These are phyloP conservation scores for Lumbricus terrestris DNA, from an alignment of 2,888 invertebrate species.

Conservation along the genomic window DNA sequence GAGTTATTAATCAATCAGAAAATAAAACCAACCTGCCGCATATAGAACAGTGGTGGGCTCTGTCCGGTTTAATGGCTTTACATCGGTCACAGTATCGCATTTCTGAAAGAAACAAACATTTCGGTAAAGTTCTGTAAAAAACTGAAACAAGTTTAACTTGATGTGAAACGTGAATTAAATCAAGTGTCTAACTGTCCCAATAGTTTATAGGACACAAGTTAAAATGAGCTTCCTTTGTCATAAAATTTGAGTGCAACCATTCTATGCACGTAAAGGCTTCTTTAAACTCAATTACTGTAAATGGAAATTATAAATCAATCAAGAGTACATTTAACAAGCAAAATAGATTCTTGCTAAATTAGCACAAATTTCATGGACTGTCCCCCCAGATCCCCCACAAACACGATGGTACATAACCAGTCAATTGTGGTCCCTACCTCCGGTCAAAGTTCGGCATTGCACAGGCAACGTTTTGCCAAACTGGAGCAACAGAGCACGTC, in stretches of 20 bases:
- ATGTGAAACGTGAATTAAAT: no score
- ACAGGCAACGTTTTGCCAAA: constrained; percentile 26
- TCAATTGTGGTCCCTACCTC: constrained; percentile 21
- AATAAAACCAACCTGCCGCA: constrained; percentile 69
- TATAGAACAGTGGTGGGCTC: constrained; percentile 96
- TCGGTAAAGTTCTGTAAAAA: not conserved
- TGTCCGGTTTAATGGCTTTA: constrained; percentile 90
- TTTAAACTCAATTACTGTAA: no score
- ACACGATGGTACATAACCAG: not conserved
- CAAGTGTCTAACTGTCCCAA: no score
- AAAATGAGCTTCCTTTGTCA: no score
- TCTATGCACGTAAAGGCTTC: no score
- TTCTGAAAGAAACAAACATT: constrained; percentile 27
- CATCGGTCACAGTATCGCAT: constrained; percentile 80
- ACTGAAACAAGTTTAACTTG: no score
- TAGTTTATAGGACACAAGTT: no score
- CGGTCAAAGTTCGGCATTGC: constrained; percentile 28
- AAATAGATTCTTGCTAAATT: no score
- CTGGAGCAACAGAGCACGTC: constrained; percentile 5
- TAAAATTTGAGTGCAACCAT: no score
- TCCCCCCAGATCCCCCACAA: not conserved
- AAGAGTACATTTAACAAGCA: no score
- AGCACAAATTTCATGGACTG: not conserved
- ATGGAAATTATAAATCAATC: no score
- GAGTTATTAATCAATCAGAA: not conserved